phyloP scores from a whole-genome alignment of 2,797 vertebrate species.

The Amblyraja radiata region DNA sequence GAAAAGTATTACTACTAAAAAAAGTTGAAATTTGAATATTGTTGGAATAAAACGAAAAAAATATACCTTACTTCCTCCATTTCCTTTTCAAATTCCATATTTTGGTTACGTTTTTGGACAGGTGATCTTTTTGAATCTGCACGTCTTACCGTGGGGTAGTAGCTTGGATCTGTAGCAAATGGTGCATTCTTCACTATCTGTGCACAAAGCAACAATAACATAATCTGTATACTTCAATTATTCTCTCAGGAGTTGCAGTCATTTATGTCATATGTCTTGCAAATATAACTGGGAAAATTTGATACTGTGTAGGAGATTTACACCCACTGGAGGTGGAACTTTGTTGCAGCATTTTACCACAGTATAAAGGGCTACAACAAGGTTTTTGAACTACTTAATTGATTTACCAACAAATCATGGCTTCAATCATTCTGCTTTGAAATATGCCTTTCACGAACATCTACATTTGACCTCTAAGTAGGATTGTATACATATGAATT shows the following conservation, averaged over 20 bases:
- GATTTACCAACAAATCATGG: background rate
- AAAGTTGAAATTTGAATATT: background rate
- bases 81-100: conserved; percentile 39
- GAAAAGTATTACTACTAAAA: background rate
- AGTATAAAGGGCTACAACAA: background rate
- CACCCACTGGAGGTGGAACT: background rate
- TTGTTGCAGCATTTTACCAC: background rate
- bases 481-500: background rate
- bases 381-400: background rate
- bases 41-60: background rate
- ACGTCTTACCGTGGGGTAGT: conserved; percentile 31
- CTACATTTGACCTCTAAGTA: background rate
- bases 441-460: background rate
- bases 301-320: background rate
- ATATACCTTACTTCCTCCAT: conserved; percentile 52
- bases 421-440: background rate
- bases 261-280: background rate
- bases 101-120: conserved; percentile 24
- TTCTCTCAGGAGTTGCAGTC: background rate
- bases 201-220: conserved; percentile 1
- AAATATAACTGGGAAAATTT: background rate
- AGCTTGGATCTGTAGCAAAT: conserved; percentile 42
- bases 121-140: conserved; percentile 37
- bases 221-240: background rate
- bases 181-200: conserved; percentile 47